Evolutionary conservation across 2,113 vertebrate genomes (phyloP).

Genomic region (Rhinolophus ferrumequinum): DNA sequence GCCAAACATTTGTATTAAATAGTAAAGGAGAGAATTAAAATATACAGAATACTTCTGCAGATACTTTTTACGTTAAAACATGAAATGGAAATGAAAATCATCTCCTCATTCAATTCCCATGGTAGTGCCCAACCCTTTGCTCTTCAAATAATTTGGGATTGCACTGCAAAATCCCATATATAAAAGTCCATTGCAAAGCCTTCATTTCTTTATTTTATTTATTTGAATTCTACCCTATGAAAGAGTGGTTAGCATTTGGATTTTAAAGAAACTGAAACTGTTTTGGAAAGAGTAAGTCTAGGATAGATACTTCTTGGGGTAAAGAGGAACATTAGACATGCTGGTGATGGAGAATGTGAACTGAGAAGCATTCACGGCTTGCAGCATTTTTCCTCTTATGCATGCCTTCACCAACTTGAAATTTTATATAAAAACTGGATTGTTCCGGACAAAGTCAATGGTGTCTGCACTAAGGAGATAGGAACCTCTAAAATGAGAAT

Average conservation of each 20-base stretch:
- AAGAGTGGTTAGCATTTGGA: background rate
- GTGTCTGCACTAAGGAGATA: constrained; percentile 53
- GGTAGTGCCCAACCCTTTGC: background rate
- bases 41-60: background rate
- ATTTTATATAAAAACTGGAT: constrained; percentile 47
- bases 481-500: constrained; percentile 46
- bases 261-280: background rate
- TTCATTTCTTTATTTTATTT: background rate
- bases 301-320: background rate
- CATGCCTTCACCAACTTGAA: background rate
- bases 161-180: background rate
- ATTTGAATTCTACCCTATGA: background rate
- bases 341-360: background rate
- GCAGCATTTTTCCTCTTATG: background rate
- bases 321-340: background rate
- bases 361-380: background rate
- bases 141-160: background rate
- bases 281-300: background rate
- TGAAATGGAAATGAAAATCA: background rate
- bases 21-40: background rate
- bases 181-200: background rate
- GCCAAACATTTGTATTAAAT: background rate
- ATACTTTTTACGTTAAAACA: background rate
- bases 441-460: constrained; percentile 47
- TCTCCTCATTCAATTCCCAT: background rate